A percentile compares a stretch with the other conserved stretches of the same genome.
These are phyloP conservation scores for Styela plicata DNA, from an alignment of 23 tunicate species.

Conservation along the genomic window DNA sequence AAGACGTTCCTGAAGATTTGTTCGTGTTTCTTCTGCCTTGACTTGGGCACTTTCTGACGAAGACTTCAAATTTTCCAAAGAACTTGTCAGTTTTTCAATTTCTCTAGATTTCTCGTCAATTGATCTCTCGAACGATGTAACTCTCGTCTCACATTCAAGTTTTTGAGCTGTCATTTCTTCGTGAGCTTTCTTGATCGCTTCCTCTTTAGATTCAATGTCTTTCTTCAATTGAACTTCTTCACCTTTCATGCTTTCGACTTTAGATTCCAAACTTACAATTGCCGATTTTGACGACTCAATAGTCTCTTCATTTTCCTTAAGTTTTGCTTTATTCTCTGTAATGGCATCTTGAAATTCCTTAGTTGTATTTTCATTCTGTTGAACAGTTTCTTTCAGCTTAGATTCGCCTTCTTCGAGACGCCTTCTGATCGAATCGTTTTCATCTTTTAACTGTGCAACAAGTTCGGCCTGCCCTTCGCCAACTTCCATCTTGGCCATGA, in stretches of 20 bases:
- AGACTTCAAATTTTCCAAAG: conserved; percentile 40
- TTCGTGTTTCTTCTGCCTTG: conserved; percentile 3
- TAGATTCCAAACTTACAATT: conserved; percentile 15
- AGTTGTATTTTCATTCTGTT: neutral
- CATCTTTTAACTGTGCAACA: conserved; percentile 56
- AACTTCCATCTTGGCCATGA: conserved; percentile 85
- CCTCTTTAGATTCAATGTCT: conserved; percentile 45
- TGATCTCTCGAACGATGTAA: conserved; percentile 35
- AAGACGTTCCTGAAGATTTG: neutral
- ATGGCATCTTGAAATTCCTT: neutral
- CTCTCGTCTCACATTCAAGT: conserved; percentile 49
- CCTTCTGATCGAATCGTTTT: conserved; percentile 49
- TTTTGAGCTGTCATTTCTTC: conserved; percentile 38
- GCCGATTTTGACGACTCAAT: conserved; percentile 24
- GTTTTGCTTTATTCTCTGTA: neutral
- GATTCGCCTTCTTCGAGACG: conserved; percentile 51
- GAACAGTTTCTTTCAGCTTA: conserved; percentile 32
- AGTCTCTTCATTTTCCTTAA: conserved; percentile 20
- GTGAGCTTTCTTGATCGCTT: conserved; percentile 17
- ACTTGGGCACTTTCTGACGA: neutral
- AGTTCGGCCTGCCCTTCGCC: conserved; percentile 87
- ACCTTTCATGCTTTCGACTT: conserved; percentile 19
- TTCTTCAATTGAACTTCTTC: conserved; percentile 31
- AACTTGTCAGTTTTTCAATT: conserved; percentile 16
- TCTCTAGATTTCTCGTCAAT: conserved; percentile 58